Conservation (phyloP, 2,888 invertebrate species). For the Eumacrocentrus americanus region DNA sequence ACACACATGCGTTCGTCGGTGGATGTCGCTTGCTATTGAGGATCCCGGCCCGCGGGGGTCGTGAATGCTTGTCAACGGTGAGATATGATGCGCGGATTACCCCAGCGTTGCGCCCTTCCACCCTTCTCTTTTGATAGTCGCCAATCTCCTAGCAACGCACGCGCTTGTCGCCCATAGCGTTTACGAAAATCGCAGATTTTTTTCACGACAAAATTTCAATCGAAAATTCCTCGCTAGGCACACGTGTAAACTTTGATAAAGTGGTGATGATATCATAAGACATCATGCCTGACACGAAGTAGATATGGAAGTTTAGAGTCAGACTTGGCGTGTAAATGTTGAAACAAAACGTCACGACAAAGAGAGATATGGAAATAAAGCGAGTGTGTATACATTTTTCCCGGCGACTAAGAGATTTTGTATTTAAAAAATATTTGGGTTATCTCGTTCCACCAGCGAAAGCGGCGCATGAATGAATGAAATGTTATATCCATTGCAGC, state of each 20-base stretch:
- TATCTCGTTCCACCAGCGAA: constrained; percentile 1
- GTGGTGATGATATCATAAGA: background rate
- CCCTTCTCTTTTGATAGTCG: constrained; percentile 11
- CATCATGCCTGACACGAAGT: background rate
- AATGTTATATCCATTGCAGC: constrained; percentile 4
- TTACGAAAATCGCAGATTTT: constrained; percentile 8
- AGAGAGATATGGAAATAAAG: background rate
- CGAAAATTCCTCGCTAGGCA: no score
- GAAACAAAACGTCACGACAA: no score
- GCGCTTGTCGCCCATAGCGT: constrained; percentile 2
- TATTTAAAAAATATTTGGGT: constrained; percentile 3
- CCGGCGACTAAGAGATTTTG: constrained; percentile 2
- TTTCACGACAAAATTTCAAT: no score
- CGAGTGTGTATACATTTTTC: background rate
- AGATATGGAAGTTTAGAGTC: constrained; percentile 1
- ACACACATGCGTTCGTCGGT: constrained; percentile 42
- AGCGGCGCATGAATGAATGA: background rate
- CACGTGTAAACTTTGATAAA: background rate
- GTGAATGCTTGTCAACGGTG: constrained; percentile 57
- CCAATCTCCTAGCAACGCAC: constrained; percentile 4
- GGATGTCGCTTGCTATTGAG: constrained; percentile 53
- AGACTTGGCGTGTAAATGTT: constrained; percentile 6
- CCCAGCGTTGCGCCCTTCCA: constrained; percentile 22
- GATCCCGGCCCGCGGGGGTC: constrained; percentile 44
- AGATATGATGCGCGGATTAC: constrained; percentile 56